These are phyloP conservation scores for Octomys mimax DNA, from an alignment of 2,797 vertebrate species.

Conservation along the genomic window DNA sequence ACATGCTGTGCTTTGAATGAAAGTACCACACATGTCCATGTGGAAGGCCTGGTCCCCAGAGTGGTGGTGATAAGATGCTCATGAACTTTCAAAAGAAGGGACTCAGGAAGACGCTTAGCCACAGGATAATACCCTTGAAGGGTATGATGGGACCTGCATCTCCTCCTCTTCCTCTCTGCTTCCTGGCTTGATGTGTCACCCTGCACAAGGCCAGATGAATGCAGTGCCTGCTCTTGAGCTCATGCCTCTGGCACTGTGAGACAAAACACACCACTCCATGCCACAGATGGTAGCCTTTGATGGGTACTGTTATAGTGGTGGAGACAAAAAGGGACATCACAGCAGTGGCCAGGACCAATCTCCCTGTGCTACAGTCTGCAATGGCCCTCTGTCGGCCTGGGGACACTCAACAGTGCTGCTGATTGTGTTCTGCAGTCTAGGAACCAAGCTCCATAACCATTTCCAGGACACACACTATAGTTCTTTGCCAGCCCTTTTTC, in stretches of 20 bases:
- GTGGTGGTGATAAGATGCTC: too few relatives aligned
- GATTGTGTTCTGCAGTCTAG: neutral
- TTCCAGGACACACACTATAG: neutral
- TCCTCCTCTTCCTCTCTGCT: neutral
- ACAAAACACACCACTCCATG: neutral
- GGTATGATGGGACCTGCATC: too few relatives aligned
- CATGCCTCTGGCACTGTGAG: neutral
- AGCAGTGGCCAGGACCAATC: neutral
- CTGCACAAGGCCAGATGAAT: neutral
- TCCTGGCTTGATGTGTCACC: neutral
- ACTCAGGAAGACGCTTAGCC: neutral
- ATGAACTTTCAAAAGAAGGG: neutral
- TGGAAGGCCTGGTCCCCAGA: neutral
- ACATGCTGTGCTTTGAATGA: too few relatives aligned
- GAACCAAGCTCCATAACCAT: neutral
- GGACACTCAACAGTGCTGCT: neutral
- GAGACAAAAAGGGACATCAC: neutral
- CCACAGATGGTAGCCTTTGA: neutral
- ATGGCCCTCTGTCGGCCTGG: neutral
- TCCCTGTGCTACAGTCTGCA: fast-evolving
- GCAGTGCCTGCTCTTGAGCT: neutral
- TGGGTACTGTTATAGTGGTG: too few relatives aligned
- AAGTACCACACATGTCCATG: too few relatives aligned
- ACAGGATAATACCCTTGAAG: neutral
- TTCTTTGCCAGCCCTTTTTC: neutral